Base-by-base conservation (phyloP, 2,888 invertebrate species). In the Sylvicola fuscatus region DNA sequence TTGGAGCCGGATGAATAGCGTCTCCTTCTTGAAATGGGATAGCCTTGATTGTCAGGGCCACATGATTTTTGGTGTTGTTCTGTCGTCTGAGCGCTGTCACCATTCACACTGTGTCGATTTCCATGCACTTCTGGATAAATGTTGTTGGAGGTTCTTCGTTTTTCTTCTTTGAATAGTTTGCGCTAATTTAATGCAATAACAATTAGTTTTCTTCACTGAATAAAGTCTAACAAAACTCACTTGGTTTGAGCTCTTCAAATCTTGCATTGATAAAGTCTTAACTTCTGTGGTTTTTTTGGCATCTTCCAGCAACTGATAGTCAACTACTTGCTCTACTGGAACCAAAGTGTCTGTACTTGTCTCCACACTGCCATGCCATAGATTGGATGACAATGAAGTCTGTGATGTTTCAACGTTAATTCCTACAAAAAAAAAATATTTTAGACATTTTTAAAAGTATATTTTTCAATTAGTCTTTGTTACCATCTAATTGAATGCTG, bases 331-430 rank as follows among this genome's bases (percentile, higher is more conserved):
- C 42, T 44, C 44, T 27, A 45, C 45, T 35, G 61, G 60, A 32
- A 62, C 62, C 41, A 66, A 47, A 12, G 66, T 66, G 42, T 66
- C 66, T 30, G 66, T 65, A 47, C 66, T 66, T 27, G 64, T 65
- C 45, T 65, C 63, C 32, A 55, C 46, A 13, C 49, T 51, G 21
- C 51, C 52, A 44, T 51, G 48, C 51, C 51, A 51, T 28, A 45
- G 39, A 36, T 43, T 47, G 35, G 47, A 45, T 14, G 34, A 16
- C 4, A 27, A 21, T 27, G 42, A 35, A 21, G 32, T 14, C 36
- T 44, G 21, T 21, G 21, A 21, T 21, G 21, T 39, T 6, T 21
- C 21, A 32, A 34, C 32, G 21, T 21, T 4, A 21, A 8, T 21
- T 21, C 21, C 21, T 21, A 21, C 21, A 21, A 21, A 21, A 21